A percentile compares a stretch with the other conserved stretches of the same genome.
Conservation (phyloP, 2,113 vertebrate species). For the Bufo bufo region DNA sequence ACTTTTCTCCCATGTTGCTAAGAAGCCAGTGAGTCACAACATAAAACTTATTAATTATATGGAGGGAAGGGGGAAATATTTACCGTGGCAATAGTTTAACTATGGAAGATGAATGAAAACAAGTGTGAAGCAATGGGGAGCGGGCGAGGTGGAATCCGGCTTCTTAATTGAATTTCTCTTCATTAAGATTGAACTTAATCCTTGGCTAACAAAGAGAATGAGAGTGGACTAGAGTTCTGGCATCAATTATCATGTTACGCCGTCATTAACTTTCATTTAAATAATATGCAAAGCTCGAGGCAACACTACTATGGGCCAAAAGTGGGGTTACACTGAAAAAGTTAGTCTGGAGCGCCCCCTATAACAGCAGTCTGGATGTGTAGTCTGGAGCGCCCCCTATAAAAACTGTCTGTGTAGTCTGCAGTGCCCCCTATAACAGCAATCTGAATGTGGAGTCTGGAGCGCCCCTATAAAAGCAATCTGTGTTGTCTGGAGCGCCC, state of each 20-base stretch:
- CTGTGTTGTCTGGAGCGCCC: not conserved
- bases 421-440: not conserved
- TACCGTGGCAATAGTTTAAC: conserved; percentile 47
- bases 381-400: not conserved
- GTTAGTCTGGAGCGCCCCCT: not conserved
- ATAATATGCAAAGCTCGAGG: not conserved
- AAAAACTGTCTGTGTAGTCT: not conserved
- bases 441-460: not conserved
- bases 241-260: conserved; percentile 9
- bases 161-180: conserved; percentile 51
- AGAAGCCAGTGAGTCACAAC: conserved; percentile 46
- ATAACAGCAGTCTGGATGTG: not conserved
- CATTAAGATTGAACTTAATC: conserved; percentile 40
- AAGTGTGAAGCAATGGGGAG: conserved; percentile 34
- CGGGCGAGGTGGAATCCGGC: conserved; percentile 1
- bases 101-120: conserved; percentile 32
- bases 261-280: not conserved
- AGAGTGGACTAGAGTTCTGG: not conserved
- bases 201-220: conserved; percentile 16
- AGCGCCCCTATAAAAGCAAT: not conserved
- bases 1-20: conserved; percentile 45
- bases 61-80: conserved; percentile 42
- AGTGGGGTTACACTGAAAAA: not conserved
- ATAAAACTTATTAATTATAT: conserved; percentile 48
- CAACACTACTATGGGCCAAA: not conserved